A percentile compares a stretch with the other conserved stretches of the same genome.
phyloP scores from a whole-genome alignment of 92 coral and sea anemone species.

The Galaxea fascicularis region DNA sequence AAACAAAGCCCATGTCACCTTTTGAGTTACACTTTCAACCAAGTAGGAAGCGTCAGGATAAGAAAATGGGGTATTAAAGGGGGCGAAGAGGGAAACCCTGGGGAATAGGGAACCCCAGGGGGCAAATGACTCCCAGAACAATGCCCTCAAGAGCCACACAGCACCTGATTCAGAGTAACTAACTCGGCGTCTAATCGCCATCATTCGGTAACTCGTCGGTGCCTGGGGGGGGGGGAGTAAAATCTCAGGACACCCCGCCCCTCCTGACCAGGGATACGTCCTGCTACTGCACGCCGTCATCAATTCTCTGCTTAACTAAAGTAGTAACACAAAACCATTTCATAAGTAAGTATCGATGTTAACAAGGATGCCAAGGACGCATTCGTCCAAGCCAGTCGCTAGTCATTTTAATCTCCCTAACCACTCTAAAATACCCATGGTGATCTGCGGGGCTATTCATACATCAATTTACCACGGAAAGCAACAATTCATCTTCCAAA shows the following conservation, averaged over 20 bases:
- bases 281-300: slow-evolving; percentile 75
- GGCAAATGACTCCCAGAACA: slow-evolving; percentile 14
- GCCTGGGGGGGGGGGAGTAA: slow-evolving; percentile 74
- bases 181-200: slow-evolving; percentile 98
- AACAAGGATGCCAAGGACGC: slow-evolving; percentile 32
- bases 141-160: not conserved
- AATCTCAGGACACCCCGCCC: slow-evolving; percentile 74
- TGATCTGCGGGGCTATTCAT: too few relatives aligned
- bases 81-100: not conserved
- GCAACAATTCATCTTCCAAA: too few relatives aligned
- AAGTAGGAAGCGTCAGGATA: too few relatives aligned
- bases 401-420: too few relatives aligned
- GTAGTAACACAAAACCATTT: not conserved
- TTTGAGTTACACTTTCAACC: too few relatives aligned
- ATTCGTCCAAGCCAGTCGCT: too few relatives aligned
- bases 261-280: slow-evolving; percentile 82
- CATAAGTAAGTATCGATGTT: not conserved
- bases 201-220: slow-evolving; percentile 84
- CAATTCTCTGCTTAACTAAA: slow-evolving; percentile 60
- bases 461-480: too few relatives aligned
- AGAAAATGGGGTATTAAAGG: too few relatives aligned
- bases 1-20: too few relatives aligned
- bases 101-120: not conserved
- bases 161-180: slow-evolving; percentile 97
- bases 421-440: too few relatives aligned